phyloP scores from a whole-genome alignment of 2,888 invertebrate genomes.

The Pristionchus mayeri region DNA sequence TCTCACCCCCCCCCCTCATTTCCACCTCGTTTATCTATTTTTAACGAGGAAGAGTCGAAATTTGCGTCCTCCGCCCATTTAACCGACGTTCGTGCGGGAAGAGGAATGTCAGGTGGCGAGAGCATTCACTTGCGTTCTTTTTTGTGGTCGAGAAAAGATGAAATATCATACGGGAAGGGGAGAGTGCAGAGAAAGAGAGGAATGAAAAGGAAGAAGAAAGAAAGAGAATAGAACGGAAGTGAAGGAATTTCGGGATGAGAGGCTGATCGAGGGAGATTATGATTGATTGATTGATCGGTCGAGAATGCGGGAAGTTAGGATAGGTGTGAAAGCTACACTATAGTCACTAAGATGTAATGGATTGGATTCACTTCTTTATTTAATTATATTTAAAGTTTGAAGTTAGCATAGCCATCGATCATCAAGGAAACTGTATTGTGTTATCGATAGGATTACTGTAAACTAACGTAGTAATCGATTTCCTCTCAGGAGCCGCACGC shows the following conservation, averaged over 20 bases:
- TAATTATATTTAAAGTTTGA: too few species aligned
- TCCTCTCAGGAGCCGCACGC: slow-evolving; percentile 87
- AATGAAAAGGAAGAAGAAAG: not conserved
- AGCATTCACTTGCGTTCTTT: not conserved
- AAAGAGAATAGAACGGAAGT: not conserved
- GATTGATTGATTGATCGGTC: slow-evolving; percentile 22
- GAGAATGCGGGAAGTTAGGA: not conserved
- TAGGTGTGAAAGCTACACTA: not conserved
- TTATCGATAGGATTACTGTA: not conserved
- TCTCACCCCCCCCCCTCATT: not conserved
- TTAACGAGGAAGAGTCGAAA: too few species aligned
- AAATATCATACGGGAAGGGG: not conserved
- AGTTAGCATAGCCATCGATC: too few species aligned
- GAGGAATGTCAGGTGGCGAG: slow-evolving; percentile 11
- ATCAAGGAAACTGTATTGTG: too few species aligned
- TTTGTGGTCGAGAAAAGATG: not conserved
- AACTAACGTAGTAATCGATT: slow-evolving; percentile 3
- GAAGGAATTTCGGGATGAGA: not conserved
- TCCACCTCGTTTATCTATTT: not conserved
- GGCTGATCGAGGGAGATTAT: slow-evolving; percentile 11
- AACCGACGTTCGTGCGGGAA: too few species aligned
- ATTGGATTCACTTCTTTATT: too few species aligned
- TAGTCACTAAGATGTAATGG: too few species aligned
- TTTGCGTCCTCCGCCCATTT: not conserved
- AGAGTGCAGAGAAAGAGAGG: not conserved